These are phyloP conservation scores for Brachystomella parvula DNA, from an alignment of 1,140 invertebrate genomes.

Conservation along the genomic window DNA sequence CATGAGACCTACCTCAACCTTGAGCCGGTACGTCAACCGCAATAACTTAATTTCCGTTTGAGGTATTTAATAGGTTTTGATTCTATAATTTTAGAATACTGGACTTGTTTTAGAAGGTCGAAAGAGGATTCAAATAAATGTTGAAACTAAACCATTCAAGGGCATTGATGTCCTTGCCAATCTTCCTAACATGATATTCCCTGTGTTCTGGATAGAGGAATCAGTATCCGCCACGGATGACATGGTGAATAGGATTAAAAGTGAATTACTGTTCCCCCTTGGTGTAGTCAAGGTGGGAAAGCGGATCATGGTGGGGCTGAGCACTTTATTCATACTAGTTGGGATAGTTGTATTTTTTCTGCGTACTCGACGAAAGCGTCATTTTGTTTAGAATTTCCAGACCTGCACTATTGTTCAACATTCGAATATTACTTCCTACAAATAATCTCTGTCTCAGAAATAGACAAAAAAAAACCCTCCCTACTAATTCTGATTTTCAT, in stretches of 20 bases:
- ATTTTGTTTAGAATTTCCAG: not conserved
- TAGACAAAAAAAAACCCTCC: too few species aligned
- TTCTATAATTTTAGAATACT: constrained; percentile 45
- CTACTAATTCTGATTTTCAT: too few species aligned
- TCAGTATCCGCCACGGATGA: constrained; percentile 9
- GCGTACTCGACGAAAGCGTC: constrained; percentile 16
- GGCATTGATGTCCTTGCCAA: constrained; percentile 42
- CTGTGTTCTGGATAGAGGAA: constrained; percentile 51
- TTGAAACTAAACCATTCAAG: constrained; percentile 44
- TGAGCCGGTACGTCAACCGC: constrained; percentile 58
- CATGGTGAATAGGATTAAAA: not conserved
- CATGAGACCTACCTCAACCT: constrained; percentile 67
- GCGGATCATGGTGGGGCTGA: constrained; percentile 7
- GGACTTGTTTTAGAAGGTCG: constrained; percentile 46
- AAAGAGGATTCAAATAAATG: constrained; percentile 50
- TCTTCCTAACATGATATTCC: constrained; percentile 48
- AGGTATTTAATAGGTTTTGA: constrained; percentile 11
- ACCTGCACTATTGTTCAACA: too few species aligned
- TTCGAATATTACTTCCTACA: too few species aligned
- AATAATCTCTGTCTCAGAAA: too few species aligned
- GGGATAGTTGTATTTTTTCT: constrained; percentile 18
- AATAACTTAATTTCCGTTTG: not conserved
- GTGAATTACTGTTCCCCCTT: constrained; percentile 12
- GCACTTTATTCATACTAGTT: constrained; percentile 3
- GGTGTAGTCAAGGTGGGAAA: constrained; percentile 4